A percentile compares a stretch with the other conserved stretches of the same genome.
Evolutionary conservation across 2,888 invertebrate species (phyloP).

Genomic region (Hypsopygia costalis): DNA sequence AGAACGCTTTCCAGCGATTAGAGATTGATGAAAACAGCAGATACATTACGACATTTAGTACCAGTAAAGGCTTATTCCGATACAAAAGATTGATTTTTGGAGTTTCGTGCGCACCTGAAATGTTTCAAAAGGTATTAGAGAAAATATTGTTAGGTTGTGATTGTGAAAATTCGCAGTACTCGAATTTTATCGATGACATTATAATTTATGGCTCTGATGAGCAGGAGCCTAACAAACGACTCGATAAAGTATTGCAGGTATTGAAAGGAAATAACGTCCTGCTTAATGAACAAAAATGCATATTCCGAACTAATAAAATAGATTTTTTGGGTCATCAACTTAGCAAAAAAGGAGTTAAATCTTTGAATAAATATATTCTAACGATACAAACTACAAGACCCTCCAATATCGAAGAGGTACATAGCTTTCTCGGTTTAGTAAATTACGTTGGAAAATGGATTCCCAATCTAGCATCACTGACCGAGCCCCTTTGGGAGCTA

Average conservation of each 20-base stretch:
- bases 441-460: too few species aligned
- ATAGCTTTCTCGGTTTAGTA: constrained; percentile 29
- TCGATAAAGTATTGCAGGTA: constrained; percentile 14
- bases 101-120: constrained; percentile 46
- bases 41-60: constrained; percentile 25
- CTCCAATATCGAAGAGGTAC: constrained; percentile 20
- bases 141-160: constrained; percentile 21
- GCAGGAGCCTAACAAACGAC: constrained; percentile 8
- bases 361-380: constrained; percentile 21
- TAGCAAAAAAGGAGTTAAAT: constrained; percentile 15
- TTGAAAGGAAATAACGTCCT: constrained; percentile 20
- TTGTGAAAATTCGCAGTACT: too few species aligned
- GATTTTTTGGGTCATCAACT: constrained; percentile 22
- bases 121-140: constrained; percentile 37
- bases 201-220: constrained; percentile 17
- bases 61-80: constrained; percentile 17
- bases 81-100: constrained; percentile 53
- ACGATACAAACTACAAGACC: constrained; percentile 15
- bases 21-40: constrained; percentile 10
- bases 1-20: background rate
- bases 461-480: constrained; percentile 20
- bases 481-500: constrained; percentile 20
- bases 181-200: constrained; percentile 30
- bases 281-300: constrained; percentile 20
- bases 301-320: constrained; percentile 7